Evolutionary conservation across 92 coral and sea anemone species (phyloP).

Genomic region (Epizoanthus rinbou): DNA sequence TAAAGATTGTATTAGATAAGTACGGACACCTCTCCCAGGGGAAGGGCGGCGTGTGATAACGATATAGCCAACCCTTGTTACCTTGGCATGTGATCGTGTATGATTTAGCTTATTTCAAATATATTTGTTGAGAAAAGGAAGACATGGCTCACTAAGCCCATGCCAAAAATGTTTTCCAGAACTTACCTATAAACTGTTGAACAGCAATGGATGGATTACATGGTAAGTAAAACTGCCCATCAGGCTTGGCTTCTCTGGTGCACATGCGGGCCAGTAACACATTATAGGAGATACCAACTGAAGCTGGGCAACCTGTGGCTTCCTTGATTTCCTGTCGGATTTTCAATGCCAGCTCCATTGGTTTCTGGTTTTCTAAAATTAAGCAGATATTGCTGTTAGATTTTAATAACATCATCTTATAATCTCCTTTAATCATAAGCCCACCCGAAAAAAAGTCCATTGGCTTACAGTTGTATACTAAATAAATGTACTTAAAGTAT

Average conservation of each 20-base stretch:
- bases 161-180: background rate
- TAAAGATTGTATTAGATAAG: too few species aligned
- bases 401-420: background rate
- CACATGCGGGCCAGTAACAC: constrained; percentile 92
- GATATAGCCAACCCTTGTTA: background rate
- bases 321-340: constrained; percentile 79
- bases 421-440: too few species aligned
- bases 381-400: background rate
- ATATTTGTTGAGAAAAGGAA: background rate
- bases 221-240: constrained; percentile 79
- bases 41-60: too few species aligned
- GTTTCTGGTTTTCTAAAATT: constrained; percentile 66
- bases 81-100: background rate
- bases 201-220: constrained; percentile 50
- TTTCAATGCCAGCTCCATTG: constrained; percentile 71
- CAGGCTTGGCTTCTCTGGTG: constrained; percentile 91
- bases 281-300: constrained; percentile 82
- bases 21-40: too few species aligned
- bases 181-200: constrained; percentile 82
- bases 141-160: background rate
- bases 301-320: constrained; percentile 86
- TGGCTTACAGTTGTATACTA: too few species aligned
- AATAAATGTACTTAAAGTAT: too few species aligned
- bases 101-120: background rate
- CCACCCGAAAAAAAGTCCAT: too few species aligned